Base-by-base conservation (phyloP, 1,140 invertebrate species). In the Drosophila kohkoa region DNA sequence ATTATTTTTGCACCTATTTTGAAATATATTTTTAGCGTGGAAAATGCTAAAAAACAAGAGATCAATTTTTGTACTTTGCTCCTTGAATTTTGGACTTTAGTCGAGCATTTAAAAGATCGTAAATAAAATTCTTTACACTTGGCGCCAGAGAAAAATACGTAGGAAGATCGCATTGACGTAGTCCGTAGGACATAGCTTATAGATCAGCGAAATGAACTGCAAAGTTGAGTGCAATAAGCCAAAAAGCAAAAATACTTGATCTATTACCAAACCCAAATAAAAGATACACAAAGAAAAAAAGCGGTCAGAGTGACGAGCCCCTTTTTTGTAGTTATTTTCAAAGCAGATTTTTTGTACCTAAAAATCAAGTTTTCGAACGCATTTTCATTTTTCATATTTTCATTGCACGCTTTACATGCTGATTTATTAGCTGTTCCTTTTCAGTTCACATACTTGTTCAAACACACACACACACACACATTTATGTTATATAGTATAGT, bases 111-210 rank as follows among this genome's bases (percentile, higher is more conserved):
- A 30, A 45, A 41, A 60, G 16, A 7, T 64, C 67, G 75, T 66
- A 77, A 74, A 77, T 66, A 73, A 82, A 73, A 88, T 82, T 82
- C 79, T 75, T 86, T 79, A 79, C 73, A 68, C 60, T 52, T 52
- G 28, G n/a, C 28, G 74, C 77, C 76, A 60, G 35, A 67, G 73
- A 16, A 60, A 49, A 49, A 35, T 16, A 64, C 71, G 43, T 60
- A 43, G 13, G 20, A 41, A n/a, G n/a, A 60, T 13, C 2, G 25
- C 11, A 74, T 79, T 83, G 76, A 82, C 81, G 80, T 81, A 70
- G 58, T 55, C 52, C 65, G 30, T 8, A 77, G 62, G 57, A 25
- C 35, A 69, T 52, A 54, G 55, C 55, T 16, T 45, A 32, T 51
- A n/a, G n/a, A 16, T 13, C 8, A 59, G 32, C 54, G 52, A 57